Evolutionary conservation across 2,888 invertebrate genomes (phyloP).

Genomic region (Ditula angustiorana): DNA sequence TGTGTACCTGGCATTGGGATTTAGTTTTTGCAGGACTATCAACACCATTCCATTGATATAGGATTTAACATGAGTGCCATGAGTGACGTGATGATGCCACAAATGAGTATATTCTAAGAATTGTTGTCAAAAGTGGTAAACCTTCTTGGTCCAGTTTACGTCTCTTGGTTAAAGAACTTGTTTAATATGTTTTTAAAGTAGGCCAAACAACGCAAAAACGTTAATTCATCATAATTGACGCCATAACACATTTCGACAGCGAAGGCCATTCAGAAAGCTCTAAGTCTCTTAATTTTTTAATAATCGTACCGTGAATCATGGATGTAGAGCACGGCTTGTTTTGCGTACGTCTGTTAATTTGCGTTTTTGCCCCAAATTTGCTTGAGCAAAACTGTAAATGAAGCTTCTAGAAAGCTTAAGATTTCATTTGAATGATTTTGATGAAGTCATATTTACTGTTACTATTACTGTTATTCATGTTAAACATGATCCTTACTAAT

Average conservation of each 20-base stretch:
- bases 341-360: conserved; percentile 43
- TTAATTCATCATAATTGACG: conserved; percentile 47
- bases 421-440: neutral
- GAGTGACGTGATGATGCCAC: no score
- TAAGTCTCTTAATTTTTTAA: conserved; percentile 54
- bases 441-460: neutral
- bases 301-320: conserved; percentile 50
- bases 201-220: conserved; percentile 8
- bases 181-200: neutral
- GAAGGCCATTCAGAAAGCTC: conserved; percentile 37
- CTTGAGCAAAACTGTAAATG: neutral
- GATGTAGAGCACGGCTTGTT: conserved; percentile 44
- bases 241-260: conserved; percentile 35
- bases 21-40: no score
- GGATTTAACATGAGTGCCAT: no score
- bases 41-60: no score
- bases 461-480: neutral
- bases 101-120: no score
- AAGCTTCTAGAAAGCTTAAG: conserved; percentile 2
- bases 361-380: neutral
- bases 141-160: no score
- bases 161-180: no score
- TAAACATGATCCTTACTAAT: neutral
- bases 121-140: no score
- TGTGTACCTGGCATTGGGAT: no score